Evolutionary conservation across 2,113 vertebrate species (phyloP).

Genomic region (Dasypus novemcinctus): DNA sequence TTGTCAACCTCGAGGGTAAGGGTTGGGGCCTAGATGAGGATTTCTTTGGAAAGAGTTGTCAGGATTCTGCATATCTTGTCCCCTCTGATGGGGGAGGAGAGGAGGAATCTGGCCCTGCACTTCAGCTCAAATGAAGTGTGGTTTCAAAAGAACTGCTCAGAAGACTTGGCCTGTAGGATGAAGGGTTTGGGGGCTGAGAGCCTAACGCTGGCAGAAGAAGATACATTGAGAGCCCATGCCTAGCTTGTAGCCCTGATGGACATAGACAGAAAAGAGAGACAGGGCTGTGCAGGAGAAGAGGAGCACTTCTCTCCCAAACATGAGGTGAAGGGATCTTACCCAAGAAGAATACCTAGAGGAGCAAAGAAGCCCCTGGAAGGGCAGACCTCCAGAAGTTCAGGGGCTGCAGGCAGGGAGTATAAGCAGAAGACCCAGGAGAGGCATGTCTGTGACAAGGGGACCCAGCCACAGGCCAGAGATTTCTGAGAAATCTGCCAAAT

Average conservation of each 20-base stretch:
- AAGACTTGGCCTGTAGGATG: neutral
- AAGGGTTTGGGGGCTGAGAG: neutral
- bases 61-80: neutral
- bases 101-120: neutral
- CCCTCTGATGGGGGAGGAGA: neutral
- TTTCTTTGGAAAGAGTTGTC: neutral
- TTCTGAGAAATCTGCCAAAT: neutral
- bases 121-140: neutral
- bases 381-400: neutral
- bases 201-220: neutral
- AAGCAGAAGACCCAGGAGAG: neutral
- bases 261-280: neutral
- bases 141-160: neutral
- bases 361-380: neutral
- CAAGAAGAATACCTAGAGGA: neutral
- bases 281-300: too few species aligned
- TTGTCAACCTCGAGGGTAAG: neutral
- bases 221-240: neutral
- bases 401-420: neutral
- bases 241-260: neutral
- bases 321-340: neutral
- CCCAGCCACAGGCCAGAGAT: neutral
- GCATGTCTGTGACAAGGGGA: neutral
- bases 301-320: neutral
- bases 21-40: neutral